phyloP scores from a whole-genome alignment of 1,140 invertebrate species.

The Cotesia typhae region DNA sequence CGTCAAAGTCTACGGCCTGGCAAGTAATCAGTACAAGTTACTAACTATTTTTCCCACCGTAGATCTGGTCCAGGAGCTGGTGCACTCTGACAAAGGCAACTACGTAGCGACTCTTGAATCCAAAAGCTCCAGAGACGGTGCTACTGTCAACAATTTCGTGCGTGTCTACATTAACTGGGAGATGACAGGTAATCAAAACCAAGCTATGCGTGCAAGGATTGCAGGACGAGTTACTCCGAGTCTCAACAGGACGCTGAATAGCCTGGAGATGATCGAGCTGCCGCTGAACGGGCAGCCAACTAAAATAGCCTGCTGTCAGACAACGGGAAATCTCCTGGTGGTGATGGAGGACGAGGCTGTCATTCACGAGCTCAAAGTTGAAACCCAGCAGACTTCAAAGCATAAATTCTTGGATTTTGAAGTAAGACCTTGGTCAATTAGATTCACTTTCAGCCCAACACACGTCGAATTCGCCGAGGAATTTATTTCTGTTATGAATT shows the following conservation, averaged over 20 bases:
- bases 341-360: slow-evolving; percentile 66
- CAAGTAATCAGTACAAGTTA: slow-evolving; percentile 59
- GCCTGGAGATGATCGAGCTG: slow-evolving; percentile 76
- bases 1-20: slow-evolving; percentile 71
- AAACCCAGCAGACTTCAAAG: slow-evolving; percentile 72
- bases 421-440: slow-evolving; percentile 65
- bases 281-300: slow-evolving; percentile 69
- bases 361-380: slow-evolving; percentile 69
- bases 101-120: slow-evolving; percentile 73
- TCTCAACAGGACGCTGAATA: slow-evolving; percentile 66
- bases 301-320: slow-evolving; percentile 72
- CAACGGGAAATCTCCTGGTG: slow-evolving; percentile 71
- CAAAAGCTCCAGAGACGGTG: slow-evolving; percentile 68
- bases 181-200: slow-evolving; percentile 60
- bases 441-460: slow-evolving; percentile 66
- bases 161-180: slow-evolving; percentile 75
- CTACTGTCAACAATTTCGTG: slow-evolving; percentile 68
- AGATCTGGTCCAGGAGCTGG: slow-evolving; percentile 69
- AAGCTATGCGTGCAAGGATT: slow-evolving; percentile 75
- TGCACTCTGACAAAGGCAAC: slow-evolving; percentile 70
- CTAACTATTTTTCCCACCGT: slow-evolving; percentile 72
- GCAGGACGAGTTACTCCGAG: slow-evolving; percentile 75
- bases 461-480: slow-evolving; percentile 69
- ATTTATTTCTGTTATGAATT: slow-evolving; percentile 68
- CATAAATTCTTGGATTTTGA: slow-evolving; percentile 75